phyloP scores from a whole-genome alignment of 2,888 invertebrate genomes.

The Volucella inflata region DNA sequence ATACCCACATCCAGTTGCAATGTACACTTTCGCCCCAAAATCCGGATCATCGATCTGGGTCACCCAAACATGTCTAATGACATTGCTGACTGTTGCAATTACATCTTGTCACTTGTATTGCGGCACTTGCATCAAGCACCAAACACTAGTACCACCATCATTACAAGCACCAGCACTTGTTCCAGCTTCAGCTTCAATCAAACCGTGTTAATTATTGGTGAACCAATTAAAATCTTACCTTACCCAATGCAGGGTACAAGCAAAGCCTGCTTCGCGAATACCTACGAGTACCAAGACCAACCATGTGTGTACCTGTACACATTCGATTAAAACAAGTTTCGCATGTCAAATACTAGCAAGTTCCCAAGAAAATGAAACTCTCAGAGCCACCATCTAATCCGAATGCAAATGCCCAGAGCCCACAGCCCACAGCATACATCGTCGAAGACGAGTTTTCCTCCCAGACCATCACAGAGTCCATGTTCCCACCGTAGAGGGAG shows the following conservation, averaged over 20 bases:
- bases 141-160: too few species aligned
- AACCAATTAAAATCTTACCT: constrained; percentile 55
- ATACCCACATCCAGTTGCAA: constrained; percentile 24
- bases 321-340: constrained; percentile 57
- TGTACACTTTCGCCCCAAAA: constrained; percentile 41
- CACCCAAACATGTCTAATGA: constrained; percentile 34
- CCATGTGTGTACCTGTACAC: constrained; percentile 24
- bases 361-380: constrained; percentile 57
- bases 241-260: constrained; percentile 48
- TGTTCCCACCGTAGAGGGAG: constrained; percentile 44
- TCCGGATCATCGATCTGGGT: constrained; percentile 55
- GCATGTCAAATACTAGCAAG: constrained; percentile 32
- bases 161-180: too few species aligned
- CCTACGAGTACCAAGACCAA: too few species aligned
- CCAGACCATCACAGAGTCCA: background rate
- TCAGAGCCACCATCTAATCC: constrained; percentile 4
- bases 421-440: background rate
- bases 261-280: background rate
- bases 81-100: constrained; percentile 8
- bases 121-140: constrained; percentile 3
- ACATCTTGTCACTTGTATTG: constrained; percentile 53
- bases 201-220: constrained; percentile 66
- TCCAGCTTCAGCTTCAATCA: constrained; percentile 23
- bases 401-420: constrained; percentile 42
- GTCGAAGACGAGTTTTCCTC: constrained; percentile 44